Conservation (phyloP, 2,113 vertebrate genomes). For the Galbula dea region DNA sequence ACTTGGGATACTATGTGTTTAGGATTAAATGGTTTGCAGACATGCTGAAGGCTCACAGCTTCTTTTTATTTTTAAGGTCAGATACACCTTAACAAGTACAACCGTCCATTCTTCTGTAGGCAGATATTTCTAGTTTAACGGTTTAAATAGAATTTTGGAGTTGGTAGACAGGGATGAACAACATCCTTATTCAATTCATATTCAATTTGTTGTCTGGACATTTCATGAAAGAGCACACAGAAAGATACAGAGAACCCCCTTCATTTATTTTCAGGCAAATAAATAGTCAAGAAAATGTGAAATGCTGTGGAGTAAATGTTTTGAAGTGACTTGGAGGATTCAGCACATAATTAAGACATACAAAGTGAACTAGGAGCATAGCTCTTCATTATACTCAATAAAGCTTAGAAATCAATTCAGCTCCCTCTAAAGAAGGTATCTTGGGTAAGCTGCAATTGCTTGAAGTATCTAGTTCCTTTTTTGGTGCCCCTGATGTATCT, state of each 20-base stretch:
- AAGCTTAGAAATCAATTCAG: not conserved
- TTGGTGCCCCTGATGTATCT: not conserved
- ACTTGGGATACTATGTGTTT: not conserved
- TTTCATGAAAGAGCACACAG: not conserved
- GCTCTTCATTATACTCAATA: not conserved
- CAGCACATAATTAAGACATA: not conserved
- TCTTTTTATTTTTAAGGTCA: not conserved
- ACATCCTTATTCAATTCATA: not conserved
- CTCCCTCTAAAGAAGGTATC: not conserved
- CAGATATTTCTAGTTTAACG: not conserved
- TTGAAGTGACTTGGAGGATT: not conserved
- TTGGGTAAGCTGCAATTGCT: not conserved
- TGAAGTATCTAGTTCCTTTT: not conserved
- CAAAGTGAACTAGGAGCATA: not conserved
- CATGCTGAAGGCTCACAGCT: not conserved
- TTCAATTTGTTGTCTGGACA: not conserved
- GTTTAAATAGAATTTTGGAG: not conserved
- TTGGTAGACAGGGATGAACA: not conserved
- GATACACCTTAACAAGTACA: not conserved
- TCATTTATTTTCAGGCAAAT: not conserved
- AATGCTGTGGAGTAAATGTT: not conserved
- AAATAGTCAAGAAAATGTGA: not conserved
- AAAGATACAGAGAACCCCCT: not conserved
- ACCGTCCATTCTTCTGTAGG: not conserved
- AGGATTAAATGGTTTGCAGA: not conserved